Percentiles rank a stretch among this genome's conserved stretches.
Evolutionary conservation across 1,140 invertebrate genomes (phyloP).

Genomic region (Vanessa atalanta): DNA sequence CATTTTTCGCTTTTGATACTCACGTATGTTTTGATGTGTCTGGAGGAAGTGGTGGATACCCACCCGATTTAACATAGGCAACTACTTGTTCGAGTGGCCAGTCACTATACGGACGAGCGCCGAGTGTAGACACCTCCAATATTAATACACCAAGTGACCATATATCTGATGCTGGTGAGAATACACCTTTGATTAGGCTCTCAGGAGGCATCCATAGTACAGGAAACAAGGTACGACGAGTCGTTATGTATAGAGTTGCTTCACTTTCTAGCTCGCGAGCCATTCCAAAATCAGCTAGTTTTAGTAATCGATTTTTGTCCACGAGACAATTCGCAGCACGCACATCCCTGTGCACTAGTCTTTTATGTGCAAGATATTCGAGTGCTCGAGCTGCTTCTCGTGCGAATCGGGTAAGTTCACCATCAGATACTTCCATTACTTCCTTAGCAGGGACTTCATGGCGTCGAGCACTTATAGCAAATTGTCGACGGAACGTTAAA

Average conservation of each 20-base stretch:
- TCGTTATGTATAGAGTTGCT: conserved; percentile 59
- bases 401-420: conserved; percentile 89
- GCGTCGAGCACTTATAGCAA: conserved; percentile 11
- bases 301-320: conserved; percentile 89
- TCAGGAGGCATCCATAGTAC: conserved; percentile 97
- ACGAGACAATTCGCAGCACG: conserved; percentile 94
- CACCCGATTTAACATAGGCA: conserved; percentile 78
- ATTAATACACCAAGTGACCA: conserved; percentile 93
- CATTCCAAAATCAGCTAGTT: conserved; percentile 97
- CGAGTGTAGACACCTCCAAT: conserved; percentile 92
- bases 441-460: conserved; percentile 21
- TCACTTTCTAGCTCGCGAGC: conserved; percentile 89
- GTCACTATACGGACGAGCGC: conserved; percentile 93
- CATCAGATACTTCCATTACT: conserved; percentile 83
- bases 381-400: conserved; percentile 93
- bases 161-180: conserved; percentile 90
- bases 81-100: conserved; percentile 89
- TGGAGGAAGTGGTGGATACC: conserved; percentile 88
- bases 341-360: conserved; percentile 93
- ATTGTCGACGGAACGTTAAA: conserved; percentile 43
- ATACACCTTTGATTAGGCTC: conserved; percentile 87
- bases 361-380: conserved; percentile 88
- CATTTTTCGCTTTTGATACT: conserved; percentile 68
- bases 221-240: conserved; percentile 88
- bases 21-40: conserved; percentile 89